These are phyloP conservation scores for Eilema sororculum DNA, from an alignment of 2,888 invertebrate genomes.

Conservation along the genomic window DNA sequence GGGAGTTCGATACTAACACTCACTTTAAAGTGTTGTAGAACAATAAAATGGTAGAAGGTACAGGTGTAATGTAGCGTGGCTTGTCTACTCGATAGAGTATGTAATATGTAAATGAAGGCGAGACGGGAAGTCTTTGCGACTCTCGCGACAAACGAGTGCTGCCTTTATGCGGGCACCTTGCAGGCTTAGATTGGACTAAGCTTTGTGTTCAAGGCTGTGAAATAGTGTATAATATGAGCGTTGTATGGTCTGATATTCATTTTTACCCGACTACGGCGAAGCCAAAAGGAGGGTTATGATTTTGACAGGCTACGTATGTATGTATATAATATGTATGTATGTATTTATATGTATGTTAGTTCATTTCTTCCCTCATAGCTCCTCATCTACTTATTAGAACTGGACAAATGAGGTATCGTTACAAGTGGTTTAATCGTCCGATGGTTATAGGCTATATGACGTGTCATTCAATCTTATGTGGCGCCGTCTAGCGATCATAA, in stretches of 20 bases:
- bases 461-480: no score
- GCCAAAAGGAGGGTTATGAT: no score
- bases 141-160: conserved; percentile 30
- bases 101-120: conserved; percentile 40
- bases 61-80: conserved; percentile 29
- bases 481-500: no score
- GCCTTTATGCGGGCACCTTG: conserved; percentile 34
- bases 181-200: conserved; percentile 8
- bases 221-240: neutral
- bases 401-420: no score
- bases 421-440: no score
- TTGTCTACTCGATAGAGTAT: conserved; percentile 29
- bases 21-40: neutral
- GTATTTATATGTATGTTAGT: no score
- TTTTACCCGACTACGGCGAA: neutral
- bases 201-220: neutral
- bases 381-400: no score
- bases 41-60: conserved; percentile 15
- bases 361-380: no score
- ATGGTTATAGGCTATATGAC: no score
- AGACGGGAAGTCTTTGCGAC: conserved; percentile 39
- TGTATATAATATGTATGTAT: no score
- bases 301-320: no score
- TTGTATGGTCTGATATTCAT: neutral
- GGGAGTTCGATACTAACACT: conserved; percentile 6